Conservation (phyloP, 2,113 vertebrate species). For the Dendropsophus ebraccatus region DNA sequence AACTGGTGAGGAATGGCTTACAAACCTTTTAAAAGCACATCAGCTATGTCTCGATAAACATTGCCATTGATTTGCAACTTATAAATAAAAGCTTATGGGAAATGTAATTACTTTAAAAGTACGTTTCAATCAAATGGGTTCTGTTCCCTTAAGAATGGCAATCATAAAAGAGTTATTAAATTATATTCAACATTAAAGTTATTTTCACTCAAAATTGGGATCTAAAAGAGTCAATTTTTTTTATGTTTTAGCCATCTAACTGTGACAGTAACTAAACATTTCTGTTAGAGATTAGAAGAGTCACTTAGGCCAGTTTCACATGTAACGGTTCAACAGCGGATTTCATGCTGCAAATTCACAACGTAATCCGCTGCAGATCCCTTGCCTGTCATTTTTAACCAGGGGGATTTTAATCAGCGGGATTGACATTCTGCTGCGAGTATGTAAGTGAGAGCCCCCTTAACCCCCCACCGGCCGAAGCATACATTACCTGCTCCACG, state of each 20-base stretch:
- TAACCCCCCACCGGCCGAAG: too few species aligned
- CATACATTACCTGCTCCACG: too few species aligned
- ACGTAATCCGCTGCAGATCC: not conserved
- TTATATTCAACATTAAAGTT: not conserved
- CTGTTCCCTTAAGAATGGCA: not conserved
- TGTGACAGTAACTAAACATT: not conserved
- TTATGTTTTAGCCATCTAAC: not conserved
- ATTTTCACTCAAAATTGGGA: not conserved
- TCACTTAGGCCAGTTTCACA: too few species aligned
- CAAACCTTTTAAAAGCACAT: slow-evolving; percentile 42
- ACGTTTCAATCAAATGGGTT: not conserved
- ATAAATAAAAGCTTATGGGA: slow-evolving; percentile 46
- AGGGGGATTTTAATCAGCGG: too few species aligned
- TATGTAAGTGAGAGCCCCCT: too few species aligned
- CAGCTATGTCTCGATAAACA: slow-evolving; percentile 52
- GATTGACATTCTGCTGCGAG: too few species aligned
- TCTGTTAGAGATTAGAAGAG: not conserved
- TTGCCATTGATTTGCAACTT: slow-evolving; percentile 60
- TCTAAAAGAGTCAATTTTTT: not conserved
- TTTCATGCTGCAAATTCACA: too few species aligned
- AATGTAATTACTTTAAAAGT: slow-evolving; percentile 23
- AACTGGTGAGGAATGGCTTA: slow-evolving; percentile 47
- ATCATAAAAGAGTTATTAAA: not conserved
- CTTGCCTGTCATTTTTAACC: too few species aligned
- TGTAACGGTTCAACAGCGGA: too few species aligned